phyloP scores from a whole-genome alignment of 2,888 invertebrate species.

The Mythimna impura region DNA sequence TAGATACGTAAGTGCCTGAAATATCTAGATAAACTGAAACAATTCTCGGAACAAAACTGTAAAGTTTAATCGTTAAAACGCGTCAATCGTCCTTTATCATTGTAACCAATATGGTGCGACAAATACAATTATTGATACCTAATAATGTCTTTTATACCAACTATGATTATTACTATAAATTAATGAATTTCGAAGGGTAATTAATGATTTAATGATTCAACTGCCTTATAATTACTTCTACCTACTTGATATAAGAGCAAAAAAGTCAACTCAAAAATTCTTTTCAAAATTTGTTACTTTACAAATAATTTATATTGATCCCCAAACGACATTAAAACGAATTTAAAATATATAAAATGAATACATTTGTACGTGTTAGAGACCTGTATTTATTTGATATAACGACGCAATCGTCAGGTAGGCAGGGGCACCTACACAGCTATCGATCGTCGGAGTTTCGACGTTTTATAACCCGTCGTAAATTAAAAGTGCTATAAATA shows the following conservation, averaged over 20 bases:
- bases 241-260: not conserved
- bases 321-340: conserved; percentile 31
- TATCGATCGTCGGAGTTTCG: conserved; percentile 80
- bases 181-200: not conserved
- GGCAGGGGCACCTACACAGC: conserved; percentile 61
- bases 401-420: conserved; percentile 69
- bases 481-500: conserved; percentile 87
- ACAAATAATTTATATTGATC: conserved; percentile 36
- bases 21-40: conserved; percentile 28
- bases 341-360: conserved; percentile 32
- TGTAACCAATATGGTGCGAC: conserved; percentile 19
- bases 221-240: not conserved
- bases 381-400: conserved; percentile 51
- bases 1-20: conserved; percentile 20
- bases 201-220: not conserved
- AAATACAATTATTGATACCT: conserved; percentile 13
- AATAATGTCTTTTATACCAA: not conserved
- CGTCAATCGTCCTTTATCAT: conserved; percentile 31
- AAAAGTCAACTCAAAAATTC: not conserved
- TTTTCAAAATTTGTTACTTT: conserved; percentile 14
- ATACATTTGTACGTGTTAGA: conserved; percentile 42
- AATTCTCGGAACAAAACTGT: conserved; percentile 39
- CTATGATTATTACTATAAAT: no score
- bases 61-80: conserved; percentile 33
- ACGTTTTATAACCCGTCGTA: conserved; percentile 84